These are phyloP conservation scores for Stenodema calcarata DNA, from an alignment of 2,888 invertebrate genomes.

Conservation along the genomic window DNA sequence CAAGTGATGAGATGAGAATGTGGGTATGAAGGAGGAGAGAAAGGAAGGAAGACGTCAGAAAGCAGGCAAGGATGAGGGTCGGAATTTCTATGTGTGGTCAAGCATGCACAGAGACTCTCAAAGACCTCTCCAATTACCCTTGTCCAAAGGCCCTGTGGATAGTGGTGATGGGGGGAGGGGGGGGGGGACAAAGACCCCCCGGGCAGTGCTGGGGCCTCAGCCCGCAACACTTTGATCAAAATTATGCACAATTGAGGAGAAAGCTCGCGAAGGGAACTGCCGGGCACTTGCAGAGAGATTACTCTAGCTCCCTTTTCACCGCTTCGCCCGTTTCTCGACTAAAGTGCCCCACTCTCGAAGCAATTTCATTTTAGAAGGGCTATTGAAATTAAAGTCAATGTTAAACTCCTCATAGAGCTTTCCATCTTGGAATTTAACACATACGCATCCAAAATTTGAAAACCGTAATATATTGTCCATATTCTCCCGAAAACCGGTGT, in stretches of 20 bases:
- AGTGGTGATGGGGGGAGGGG: neutral
- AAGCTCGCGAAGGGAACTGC: conserved; percentile 5
- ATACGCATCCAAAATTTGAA: neutral
- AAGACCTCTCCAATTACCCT: conserved; percentile 25
- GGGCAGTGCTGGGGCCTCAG: neutral
- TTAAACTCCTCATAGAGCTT: neutral
- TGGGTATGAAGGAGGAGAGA: neutral
- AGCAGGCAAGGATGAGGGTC: neutral
- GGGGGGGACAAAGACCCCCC: neutral
- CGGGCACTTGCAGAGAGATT: neutral
- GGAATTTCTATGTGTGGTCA: conserved; percentile 36
- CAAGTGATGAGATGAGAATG: neutral
- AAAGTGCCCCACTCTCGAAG: neutral
- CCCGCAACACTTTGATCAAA: conserved; percentile 39
- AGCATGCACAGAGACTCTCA: conserved; percentile 36
- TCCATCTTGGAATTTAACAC: neutral
- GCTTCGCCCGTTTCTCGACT: neutral
- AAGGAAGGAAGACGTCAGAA: conserved; percentile 3
- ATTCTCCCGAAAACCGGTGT: too few relatives aligned
- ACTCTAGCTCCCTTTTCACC: neutral
- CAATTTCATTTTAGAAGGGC: conserved; percentile 14
- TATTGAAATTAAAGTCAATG: conserved; percentile 18
- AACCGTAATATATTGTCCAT: too few relatives aligned
- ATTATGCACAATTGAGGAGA: conserved; percentile 44
- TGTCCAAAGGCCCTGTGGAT: neutral